Percentiles rank a stretch among this genome's conserved stretches.
phyloP scores from a whole-genome alignment of 2,113 vertebrate species.

The Coptodon bakossiorum region DNA sequence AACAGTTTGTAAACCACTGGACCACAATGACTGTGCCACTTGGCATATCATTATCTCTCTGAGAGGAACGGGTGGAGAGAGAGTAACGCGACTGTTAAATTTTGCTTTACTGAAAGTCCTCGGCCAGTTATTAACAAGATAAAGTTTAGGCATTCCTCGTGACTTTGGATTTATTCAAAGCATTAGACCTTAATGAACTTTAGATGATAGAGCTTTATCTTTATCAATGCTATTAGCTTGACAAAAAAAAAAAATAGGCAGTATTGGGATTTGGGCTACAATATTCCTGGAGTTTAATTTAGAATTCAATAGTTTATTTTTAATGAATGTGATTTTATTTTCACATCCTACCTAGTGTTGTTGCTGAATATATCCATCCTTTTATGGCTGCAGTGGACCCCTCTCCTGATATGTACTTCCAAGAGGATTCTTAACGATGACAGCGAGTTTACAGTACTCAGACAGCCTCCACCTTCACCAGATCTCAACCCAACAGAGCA shows the following conservation, averaged over 20 bases:
- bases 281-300: background rate
- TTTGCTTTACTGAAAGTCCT: conserved; percentile 42
- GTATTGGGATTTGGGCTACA: background rate
- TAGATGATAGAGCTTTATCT: conserved; percentile 28
- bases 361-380: background rate
- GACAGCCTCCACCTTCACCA: background rate
- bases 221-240: conserved; percentile 33
- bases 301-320: background rate
- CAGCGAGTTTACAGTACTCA: background rate
- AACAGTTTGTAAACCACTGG: conserved; percentile 1
- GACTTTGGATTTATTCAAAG: conserved; percentile 44
- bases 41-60: conserved; percentile 32
- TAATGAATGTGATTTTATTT: background rate
- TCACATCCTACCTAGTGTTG: background rate
- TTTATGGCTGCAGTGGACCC: background rate
- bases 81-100: conserved; percentile 4
- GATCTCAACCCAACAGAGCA: background rate
- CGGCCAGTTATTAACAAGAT: conserved; percentile 53
- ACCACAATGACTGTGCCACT: background rate
- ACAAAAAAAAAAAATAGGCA: conserved; percentile 27
- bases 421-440: background rate
- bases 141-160: conserved; percentile 3
- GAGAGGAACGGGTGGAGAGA: background rate
- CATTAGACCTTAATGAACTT: conserved; percentile 41
- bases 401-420: background rate